Base-by-base conservation (phyloP, 2,113 vertebrate genomes). In the Lonchura striata region DNA sequence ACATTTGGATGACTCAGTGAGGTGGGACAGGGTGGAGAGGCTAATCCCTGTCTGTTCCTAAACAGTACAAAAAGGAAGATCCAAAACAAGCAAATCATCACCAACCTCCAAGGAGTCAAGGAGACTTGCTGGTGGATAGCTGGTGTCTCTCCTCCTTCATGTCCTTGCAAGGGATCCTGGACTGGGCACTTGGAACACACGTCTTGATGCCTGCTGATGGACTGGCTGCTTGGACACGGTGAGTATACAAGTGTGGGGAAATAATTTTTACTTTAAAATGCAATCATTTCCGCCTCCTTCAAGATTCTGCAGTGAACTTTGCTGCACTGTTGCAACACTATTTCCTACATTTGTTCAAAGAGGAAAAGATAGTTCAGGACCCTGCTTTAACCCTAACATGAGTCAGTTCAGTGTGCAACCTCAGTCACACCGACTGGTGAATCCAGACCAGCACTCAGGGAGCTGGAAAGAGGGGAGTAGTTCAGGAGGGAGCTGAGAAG, bases 31-130 rank as follows among this genome's bases (percentile, higher is more conserved):
- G 91, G 82, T 92, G 88, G 92, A 94, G 72, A 92, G 33, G 39
- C 80, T 93, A 92, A 93, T 92, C 80, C 92, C 88, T 90, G 35
- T 92, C 66, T 90, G 56, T 69, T 92, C n/a, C 91, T 81, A 57
- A 75, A 82, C 83, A 92, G 64, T 50, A 95, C 76, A 78, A 47
- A 95, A 90, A 86, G 30, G 63, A 64, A 86, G 79, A 83, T 97
- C 92, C 95, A 94, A 94, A 96, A 80, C 68, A 92, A 86, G 91
- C 91, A 93, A 71, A 88, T 92, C 76, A 66, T 92, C 80, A 93
- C 35, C 80, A 84, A 52, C 47, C 72, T 86, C 68, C 33, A 39
- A 74, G 41, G 54, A 90, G 86, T 47, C 79, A 85, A 92, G 88
- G 56, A 93, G 94, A 78, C 15, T 8, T 30, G 30, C 79, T 63